Base-by-base conservation (phyloP, 2,797 vertebrate species). In the Gouania willdenowi region DNA sequence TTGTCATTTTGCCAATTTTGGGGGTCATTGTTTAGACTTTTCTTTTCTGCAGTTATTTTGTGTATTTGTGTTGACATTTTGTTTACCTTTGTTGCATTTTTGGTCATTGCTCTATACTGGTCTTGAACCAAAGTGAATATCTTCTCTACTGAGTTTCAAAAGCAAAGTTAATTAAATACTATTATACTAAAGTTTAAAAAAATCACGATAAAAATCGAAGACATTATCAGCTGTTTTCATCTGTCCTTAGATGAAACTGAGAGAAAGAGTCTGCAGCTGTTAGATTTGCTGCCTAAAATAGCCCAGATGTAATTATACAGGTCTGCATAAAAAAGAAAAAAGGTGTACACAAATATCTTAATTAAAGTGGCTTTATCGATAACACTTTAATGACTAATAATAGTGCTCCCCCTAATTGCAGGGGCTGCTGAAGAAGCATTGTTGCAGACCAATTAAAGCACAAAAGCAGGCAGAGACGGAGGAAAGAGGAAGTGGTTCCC, bases 341-440 rank as follows among this genome's bases (percentile, higher is more conserved):
- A 70, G 68, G 45, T 41, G 65, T 52, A 76, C 40, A 70, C 56
- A 82, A 80, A 75, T 60, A 66, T 70, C 71, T 79, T 84, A 83
- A 86, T 87, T 85, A 85, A 79, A 82, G 71, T 63, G 48, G 7
- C 37, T 75, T 82, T 56, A 79, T 79, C 47, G 61, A 26, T 26
- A 14, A 52, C n/a, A 15, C 20, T 11, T 42, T 52, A 45, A 62
- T 68, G 64, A 35, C 53, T 36, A 54, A 39, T 52, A 63, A 69
- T 73, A 65, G 67, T 54, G 71, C 50, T 62, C 56, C 56, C 41
- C 21, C 55, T 66, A 70, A 84, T 79, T 46, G 11, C 46, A 13
- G 27, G 3, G 32, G 51, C 34, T 11, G 20, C 53, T 57, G 35
- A 39, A 29, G 31, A 36, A 36, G 56, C 43, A 49, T 55, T 54